A percentile compares a stretch with the other conserved stretches of the same genome.
Evolutionary conservation across 2,888 invertebrate genomes (phyloP).

Genomic region (Balanococcus diminutus): DNA sequence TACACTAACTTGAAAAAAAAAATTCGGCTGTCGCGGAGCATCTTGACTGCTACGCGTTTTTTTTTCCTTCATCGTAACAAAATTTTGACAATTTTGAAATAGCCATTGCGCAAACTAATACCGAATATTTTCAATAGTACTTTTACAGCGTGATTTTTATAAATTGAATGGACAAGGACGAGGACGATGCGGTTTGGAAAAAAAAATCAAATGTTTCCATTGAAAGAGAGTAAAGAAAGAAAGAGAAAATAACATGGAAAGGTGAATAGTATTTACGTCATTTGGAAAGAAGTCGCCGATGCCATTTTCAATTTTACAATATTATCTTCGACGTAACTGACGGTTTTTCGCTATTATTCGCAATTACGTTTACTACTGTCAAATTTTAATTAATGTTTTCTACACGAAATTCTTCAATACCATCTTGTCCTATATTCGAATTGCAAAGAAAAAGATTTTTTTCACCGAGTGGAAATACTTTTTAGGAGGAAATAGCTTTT

Average conservation of each 20-base stretch:
- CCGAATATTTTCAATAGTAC: neutral
- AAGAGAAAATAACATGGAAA: neutral
- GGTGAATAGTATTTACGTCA: conserved; percentile 34
- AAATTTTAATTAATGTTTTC: conserved; percentile 42
- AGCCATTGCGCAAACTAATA: conserved; percentile 27
- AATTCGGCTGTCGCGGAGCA: too few relatives aligned
- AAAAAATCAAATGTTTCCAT: conserved; percentile 8
- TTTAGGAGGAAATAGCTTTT: neutral
- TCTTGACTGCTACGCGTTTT: too few relatives aligned
- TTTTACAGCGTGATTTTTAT: conserved; percentile 1
- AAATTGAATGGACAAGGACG: neutral
- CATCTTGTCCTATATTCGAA: neutral
- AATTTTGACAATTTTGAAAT: conserved; percentile 1
- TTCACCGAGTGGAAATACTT: neutral
- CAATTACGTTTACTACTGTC: conserved; percentile 31
- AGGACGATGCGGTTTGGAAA: neutral
- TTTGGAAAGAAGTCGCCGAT: neutral
- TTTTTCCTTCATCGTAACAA: neutral
- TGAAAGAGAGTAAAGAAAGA: neutral
- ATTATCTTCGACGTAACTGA: conserved; percentile 8
- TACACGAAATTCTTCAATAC: conserved; percentile 3
- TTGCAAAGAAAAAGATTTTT: neutral
- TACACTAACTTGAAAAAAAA: too few relatives aligned
- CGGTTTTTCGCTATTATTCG: neutral
- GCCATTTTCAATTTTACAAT: conserved; percentile 33